A percentile compares a stretch with the other conserved stretches of the same genome.
Evolutionary conservation across 37 sponge, comb jelly and placozoan genomes (phyloP).

Genomic region (Bolinopsis microptera): DNA sequence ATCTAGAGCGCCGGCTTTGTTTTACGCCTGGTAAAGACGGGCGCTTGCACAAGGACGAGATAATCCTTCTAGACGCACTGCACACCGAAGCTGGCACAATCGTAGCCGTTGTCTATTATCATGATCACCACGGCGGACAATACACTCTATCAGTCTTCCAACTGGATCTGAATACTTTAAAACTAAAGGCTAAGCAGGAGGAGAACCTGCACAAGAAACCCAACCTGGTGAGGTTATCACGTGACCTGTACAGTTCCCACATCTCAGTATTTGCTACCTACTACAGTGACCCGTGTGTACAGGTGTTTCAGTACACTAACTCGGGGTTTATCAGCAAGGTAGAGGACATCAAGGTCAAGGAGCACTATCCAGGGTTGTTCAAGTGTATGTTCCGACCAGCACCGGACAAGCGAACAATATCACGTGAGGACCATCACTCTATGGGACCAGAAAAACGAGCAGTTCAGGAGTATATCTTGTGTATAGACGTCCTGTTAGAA

Average conservation of each 20-base stretch:
- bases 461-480: conserved; percentile 7
- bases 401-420: neutral
- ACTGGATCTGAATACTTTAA: neutral
- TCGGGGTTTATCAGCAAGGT: neutral
- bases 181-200: conserved; percentile 20
- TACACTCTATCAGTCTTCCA: conserved; percentile 5
- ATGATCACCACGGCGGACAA: neutral
- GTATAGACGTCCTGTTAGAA: neutral
- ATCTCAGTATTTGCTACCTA: neutral
- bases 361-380: conserved; percentile 16
- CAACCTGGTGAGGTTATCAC: neutral
- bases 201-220: conserved; percentile 25
- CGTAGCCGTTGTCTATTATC: conserved; percentile 15
- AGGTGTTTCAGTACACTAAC: neutral
- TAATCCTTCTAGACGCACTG: neutral
- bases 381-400: neutral
- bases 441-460: neutral
- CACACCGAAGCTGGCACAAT: neutral
- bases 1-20: neutral
- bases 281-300: conserved; percentile 49
- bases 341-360: conserved; percentile 25
- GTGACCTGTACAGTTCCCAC: neutral
- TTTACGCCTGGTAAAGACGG: neutral
- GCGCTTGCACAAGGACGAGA: neutral
- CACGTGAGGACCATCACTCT: neutral